Conservation (phyloP, 2,888 invertebrate species). For the Hemistola chrysoprasaria region DNA sequence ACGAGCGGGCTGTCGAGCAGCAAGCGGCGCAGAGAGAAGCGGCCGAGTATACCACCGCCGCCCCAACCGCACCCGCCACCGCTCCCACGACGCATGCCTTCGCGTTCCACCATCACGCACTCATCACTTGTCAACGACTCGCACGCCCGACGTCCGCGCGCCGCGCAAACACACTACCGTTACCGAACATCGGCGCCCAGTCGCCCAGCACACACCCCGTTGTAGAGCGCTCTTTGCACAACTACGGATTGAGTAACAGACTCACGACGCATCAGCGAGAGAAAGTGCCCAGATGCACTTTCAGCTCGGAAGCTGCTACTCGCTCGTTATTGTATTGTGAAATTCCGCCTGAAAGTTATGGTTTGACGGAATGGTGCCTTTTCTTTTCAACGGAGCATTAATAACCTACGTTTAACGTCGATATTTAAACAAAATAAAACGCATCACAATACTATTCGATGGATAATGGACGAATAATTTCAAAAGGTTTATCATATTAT, state of each 20-base stretch:
- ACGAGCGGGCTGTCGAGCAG: constrained; percentile 87
- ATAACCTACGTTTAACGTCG: constrained; percentile 13
- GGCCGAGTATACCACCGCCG: constrained; percentile 72
- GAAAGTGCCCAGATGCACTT: constrained; percentile 65
- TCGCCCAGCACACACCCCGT: constrained; percentile 32
- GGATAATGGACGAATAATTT: background rate
- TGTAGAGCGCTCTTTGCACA: constrained; percentile 56
- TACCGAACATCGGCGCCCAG: constrained; percentile 37
- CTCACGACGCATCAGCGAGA: constrained; percentile 67
- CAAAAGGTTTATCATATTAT: background rate
- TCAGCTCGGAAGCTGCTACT: constrained; percentile 49
- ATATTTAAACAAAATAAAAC: constrained; percentile 43
- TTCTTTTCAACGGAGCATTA: constrained; percentile 21
- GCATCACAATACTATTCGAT: constrained; percentile 14
- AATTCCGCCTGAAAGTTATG: background rate
- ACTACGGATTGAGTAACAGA: constrained; percentile 64
- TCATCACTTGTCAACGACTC: constrained; percentile 46
- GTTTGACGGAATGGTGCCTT: background rate
- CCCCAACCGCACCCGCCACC: constrained; percentile 68
- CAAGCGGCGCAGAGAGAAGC: constrained; percentile 86
- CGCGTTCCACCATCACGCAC: constrained; percentile 74
- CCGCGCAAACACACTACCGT: constrained; percentile 55
- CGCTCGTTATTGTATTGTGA: constrained; percentile 43
- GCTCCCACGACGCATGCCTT: constrained; percentile 69
- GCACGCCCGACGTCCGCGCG: constrained; percentile 45